A percentile compares a stretch with the other conserved stretches of the same genome.
These are phyloP conservation scores for Drosophila aldrichi DNA, from an alignment of 2,888 invertebrate genomes.

Conservation along the genomic window DNA sequence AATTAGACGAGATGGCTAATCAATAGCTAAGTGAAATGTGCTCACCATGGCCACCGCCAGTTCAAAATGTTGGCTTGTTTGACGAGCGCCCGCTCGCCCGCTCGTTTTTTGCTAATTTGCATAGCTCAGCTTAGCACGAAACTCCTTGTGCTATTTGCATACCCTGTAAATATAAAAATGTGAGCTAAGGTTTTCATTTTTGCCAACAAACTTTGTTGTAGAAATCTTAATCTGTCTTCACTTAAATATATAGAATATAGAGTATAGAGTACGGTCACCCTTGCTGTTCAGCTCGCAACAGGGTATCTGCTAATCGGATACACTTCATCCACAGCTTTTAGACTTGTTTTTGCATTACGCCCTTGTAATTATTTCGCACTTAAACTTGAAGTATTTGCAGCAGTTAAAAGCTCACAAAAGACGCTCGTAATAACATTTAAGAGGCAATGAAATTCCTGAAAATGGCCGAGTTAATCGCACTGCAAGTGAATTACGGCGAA, in stretches of 20 bases:
- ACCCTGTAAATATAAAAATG: background rate
- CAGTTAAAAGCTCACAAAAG: constrained; percentile 42
- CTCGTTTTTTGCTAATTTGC: constrained; percentile 40
- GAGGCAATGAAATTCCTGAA: constrained; percentile 15
- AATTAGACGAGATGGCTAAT: constrained; percentile 69
- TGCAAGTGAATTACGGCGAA: constrained; percentile 12
- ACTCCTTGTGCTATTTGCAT: constrained; percentile 6
- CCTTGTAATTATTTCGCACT: constrained; percentile 70
- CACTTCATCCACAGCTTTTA: background rate
- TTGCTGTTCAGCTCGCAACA: background rate
- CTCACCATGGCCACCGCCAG: constrained; percentile 46
- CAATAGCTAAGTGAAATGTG: constrained; percentile 68
- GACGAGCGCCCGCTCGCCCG: constrained; percentile 3
- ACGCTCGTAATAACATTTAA: constrained; percentile 25
- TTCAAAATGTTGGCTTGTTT: constrained; percentile 25
- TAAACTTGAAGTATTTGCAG: constrained; percentile 56
- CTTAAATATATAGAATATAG: background rate
- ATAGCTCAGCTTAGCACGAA: constrained; percentile 34
- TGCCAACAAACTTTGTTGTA: background rate
- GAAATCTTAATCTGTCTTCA: background rate
- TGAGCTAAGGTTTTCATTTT: background rate
- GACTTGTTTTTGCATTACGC: constrained; percentile 7
- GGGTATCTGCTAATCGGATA: constrained; percentile 4
- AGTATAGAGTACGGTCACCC: background rate
- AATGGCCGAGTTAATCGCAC: constrained; percentile 5